A percentile compares a stretch with the other conserved stretches of the same genome.
phyloP scores from a whole-genome alignment of 37 sponge, comb jelly and placozoan species.

The Ephydatia muelleri region DNA sequence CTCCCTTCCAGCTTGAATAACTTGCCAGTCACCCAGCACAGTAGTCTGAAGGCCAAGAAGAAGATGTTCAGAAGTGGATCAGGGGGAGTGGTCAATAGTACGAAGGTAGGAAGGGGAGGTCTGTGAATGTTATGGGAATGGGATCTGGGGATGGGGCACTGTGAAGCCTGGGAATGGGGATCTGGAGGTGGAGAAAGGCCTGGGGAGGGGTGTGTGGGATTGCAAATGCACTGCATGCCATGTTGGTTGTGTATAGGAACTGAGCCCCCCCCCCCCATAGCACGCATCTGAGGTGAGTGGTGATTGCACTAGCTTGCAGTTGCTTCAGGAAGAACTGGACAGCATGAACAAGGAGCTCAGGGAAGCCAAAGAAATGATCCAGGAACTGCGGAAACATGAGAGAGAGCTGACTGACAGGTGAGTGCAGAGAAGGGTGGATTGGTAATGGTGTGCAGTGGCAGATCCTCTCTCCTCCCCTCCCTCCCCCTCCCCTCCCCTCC shows the following conservation, averaged over 20 bases:
- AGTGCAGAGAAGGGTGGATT: not conserved
- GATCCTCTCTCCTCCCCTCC: not conserved
- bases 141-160: too few species aligned
- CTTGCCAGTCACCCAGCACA: not conserved
- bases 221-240: not conserved
- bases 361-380: slow-evolving; percentile 16
- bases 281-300: not conserved
- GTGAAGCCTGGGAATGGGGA: not conserved
- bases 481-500: slow-evolving; percentile 30
- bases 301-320: not conserved
- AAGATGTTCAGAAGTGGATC: slow-evolving; percentile 43
- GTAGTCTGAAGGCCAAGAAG: slow-evolving; percentile 5
- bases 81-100: slow-evolving; percentile 14
- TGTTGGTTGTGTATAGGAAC: too few species aligned
- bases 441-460: not conserved
- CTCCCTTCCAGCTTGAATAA: slow-evolving; percentile 11
- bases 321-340: slow-evolving; percentile 52
- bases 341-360: slow-evolving; percentile 21
- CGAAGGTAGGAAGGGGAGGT: not conserved
- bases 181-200: not conserved
- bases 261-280: not conserved
- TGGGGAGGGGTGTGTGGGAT: not conserved
- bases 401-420: slow-evolving; percentile 72
- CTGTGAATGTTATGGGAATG: not conserved
- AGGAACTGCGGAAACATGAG: slow-evolving; percentile 33